These are phyloP conservation scores for Drosophila nasuta DNA, from an alignment of 1,140 invertebrate genomes.

Conservation along the genomic window DNA sequence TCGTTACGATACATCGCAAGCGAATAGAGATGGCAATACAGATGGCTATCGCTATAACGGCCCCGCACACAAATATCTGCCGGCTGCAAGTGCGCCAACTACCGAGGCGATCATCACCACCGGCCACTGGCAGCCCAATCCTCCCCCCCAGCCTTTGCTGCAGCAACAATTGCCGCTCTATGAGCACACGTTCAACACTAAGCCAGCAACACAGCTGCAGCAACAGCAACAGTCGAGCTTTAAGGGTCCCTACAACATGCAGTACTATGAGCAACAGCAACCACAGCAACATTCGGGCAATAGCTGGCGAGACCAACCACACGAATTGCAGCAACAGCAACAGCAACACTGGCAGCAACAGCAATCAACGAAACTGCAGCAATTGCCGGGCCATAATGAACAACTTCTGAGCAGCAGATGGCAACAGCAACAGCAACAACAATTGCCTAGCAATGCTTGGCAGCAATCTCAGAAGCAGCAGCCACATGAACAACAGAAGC, in stretches of 20 bases:
- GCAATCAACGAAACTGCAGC: conserved; percentile 3
- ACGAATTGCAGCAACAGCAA: background rate
- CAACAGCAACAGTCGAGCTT: conserved; percentile 23
- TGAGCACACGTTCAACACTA: conserved; percentile 26
- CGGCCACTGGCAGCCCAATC: conserved; percentile 43
- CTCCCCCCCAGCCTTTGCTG: background rate
- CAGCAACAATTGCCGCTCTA: conserved; percentile 13
- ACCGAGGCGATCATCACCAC: conserved; percentile 38
- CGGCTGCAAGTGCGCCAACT: conserved; percentile 39
- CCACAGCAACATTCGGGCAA: background rate
- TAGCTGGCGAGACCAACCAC: background rate
- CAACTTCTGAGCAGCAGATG: too few species aligned
- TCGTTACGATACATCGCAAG: background rate
- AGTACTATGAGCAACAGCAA: conserved; percentile 41
- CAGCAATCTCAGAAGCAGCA: too few species aligned
- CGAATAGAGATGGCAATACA: conserved; percentile 44
- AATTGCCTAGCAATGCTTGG: too few species aligned
- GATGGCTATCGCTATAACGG: conserved; percentile 72
- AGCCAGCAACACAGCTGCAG: background rate
- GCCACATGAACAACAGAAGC: too few species aligned
- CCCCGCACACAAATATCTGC: conserved; percentile 68
- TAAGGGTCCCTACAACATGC: conserved; percentile 50
- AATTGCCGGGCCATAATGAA: too few species aligned
- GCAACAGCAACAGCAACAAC: background rate
- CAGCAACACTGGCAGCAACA: conserved; percentile 7